Evolutionary conservation across 2,797 vertebrate species (phyloP).

Genomic region (Sebastes oblongus): DNA sequence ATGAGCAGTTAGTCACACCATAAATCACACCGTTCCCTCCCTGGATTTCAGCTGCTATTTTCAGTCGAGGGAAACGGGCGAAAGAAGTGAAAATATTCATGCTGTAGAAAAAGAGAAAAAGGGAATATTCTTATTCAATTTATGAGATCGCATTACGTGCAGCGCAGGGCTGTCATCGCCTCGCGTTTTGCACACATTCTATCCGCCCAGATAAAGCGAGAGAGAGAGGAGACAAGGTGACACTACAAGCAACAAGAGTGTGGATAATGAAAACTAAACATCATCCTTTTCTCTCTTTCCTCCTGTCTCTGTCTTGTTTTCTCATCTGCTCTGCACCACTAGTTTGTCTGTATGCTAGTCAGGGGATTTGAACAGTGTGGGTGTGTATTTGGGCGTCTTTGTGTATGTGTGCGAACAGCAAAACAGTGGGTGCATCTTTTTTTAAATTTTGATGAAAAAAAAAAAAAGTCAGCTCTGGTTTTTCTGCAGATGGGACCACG

Average conservation of each 20-base stretch:
- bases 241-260: constrained; percentile 61
- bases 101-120: constrained; percentile 18
- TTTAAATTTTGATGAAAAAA: constrained; percentile 40
- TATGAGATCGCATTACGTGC: constrained; percentile 42
- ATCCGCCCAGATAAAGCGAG: constrained; percentile 36
- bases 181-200: constrained; percentile 38
- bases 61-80: background rate
- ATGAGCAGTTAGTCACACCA: constrained; percentile 63
- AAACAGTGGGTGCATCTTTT: constrained; percentile 42
- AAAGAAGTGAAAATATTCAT: constrained; percentile 35
- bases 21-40: constrained; percentile 64
- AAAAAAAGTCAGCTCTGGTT: background rate
- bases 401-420: constrained; percentile 8
- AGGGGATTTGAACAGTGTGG: constrained; percentile 42
- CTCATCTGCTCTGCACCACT: constrained; percentile 46
- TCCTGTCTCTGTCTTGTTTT: constrained; percentile 44
- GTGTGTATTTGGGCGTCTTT: background rate
- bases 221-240: constrained; percentile 56
- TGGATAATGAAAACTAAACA: constrained; percentile 75
- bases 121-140: constrained; percentile 43
- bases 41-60: constrained; percentile 63
- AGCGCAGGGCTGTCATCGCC: constrained; percentile 8
- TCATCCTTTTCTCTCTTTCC: constrained; percentile 36
- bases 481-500: constrained; percentile 25
- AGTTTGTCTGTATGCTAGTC: constrained; percentile 57